These are phyloP conservation scores for Enteromius radiatus DNA, from an alignment of 2,797 vertebrate genomes.

Conservation along the genomic window DNA sequence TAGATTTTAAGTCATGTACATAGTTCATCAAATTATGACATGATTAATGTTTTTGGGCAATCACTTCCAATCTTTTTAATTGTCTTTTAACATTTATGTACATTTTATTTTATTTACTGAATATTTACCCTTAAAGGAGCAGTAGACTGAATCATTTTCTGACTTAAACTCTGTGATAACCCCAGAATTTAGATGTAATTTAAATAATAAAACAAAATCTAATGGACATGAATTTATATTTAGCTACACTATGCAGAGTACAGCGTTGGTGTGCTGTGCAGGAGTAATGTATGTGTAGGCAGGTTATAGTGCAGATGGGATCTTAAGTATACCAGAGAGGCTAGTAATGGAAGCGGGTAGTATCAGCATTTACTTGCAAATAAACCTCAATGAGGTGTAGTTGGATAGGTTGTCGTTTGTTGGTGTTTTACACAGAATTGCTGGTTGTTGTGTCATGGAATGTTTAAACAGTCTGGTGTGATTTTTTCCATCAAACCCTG, in stretches of 20 bases:
- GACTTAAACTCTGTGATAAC: neutral
- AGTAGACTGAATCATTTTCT: neutral
- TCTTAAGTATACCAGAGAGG: constrained; percentile 28
- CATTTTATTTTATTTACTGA: neutral
- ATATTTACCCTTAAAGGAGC: neutral
- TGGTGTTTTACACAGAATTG: neutral
- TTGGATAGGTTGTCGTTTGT: neutral
- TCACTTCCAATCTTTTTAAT: neutral
- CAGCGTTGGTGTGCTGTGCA: neutral
- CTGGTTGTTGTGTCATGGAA: neutral
- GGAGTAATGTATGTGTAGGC: neutral
- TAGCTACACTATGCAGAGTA: neutral
- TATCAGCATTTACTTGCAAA: neutral
- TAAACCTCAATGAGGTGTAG: neutral
- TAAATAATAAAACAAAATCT: neutral
- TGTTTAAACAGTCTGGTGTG: neutral
- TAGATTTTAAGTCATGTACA: neutral
- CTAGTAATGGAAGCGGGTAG: neutral
- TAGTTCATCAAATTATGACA: neutral
- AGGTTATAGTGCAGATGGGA: constrained; percentile 4
- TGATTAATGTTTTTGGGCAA: neutral
- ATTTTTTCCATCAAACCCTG: neutral
- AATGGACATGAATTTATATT: neutral
- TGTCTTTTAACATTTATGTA: neutral
- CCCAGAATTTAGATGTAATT: neutral